phyloP scores from a whole-genome alignment of 2,888 invertebrate species.

The Microdon myrmicae region DNA sequence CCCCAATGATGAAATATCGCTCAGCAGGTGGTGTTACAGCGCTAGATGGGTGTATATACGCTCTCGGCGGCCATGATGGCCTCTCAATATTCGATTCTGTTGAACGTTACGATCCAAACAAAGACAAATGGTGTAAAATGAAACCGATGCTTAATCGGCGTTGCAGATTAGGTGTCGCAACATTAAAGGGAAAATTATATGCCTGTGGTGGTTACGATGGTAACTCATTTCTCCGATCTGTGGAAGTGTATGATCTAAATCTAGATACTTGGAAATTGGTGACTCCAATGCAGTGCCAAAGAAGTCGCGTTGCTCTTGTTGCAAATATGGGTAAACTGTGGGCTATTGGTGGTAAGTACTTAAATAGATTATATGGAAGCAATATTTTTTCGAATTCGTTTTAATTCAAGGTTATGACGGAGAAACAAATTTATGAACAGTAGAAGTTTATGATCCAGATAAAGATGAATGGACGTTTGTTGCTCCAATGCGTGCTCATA shows the following conservation, averaged over 20 bases:
- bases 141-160: slow-evolving; percentile 83
- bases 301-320: slow-evolving; percentile 83
- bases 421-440: too few relatives aligned
- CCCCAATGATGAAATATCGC: slow-evolving; percentile 68
- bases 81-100: slow-evolving; percentile 88
- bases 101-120: slow-evolving; percentile 81
- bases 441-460: too few relatives aligned
- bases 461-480: too few relatives aligned
- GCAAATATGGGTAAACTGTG: slow-evolving; percentile 86
- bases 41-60: slow-evolving; percentile 77
- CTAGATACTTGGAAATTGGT: slow-evolving; percentile 81
- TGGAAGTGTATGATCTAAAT: slow-evolving; percentile 82
- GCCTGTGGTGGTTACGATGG: slow-evolving; percentile 90
- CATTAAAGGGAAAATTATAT: slow-evolving; percentile 83
- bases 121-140: slow-evolving; percentile 78
- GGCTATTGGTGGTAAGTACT: slow-evolving; percentile 76
- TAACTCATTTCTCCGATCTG: slow-evolving; percentile 81
- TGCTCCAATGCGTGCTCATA: too few relatives aligned
- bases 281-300: slow-evolving; percentile 83
- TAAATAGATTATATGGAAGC: too few relatives aligned
- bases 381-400: too few relatives aligned
- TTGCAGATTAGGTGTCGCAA: slow-evolving; percentile 85
- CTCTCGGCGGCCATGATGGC: slow-evolving; percentile 89
- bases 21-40: slow-evolving; percentile 80
- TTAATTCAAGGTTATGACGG: too few relatives aligned